Base-by-base conservation (phyloP, 2,113 vertebrate genomes). In the Prochilodus magdalenae region DNA sequence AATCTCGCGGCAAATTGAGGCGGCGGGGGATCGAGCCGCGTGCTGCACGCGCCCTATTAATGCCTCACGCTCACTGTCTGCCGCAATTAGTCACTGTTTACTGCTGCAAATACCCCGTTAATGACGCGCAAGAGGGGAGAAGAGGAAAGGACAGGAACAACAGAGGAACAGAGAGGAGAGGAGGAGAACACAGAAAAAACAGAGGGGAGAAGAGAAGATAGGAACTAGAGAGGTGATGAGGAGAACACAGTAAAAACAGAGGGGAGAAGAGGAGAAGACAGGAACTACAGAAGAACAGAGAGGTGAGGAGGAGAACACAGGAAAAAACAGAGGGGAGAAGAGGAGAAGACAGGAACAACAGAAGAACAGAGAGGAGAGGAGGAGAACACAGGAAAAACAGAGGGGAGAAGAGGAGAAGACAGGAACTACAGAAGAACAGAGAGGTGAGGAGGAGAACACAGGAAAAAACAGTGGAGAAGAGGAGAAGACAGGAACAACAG, bases 1-100 rank as follows among this genome's bases (percentile, higher is more conserved):
- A 95, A 96, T 96, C 96, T 97, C 92, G 93, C 87, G 90, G 94
- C 94, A 95, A 97, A 97, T 95, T 97, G 94, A 95, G 95, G 94
- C 92, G 92, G 94, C 95, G 88, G 95, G 95, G 95, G 94, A 94
- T 94, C 93, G 94, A 95, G 94, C 93, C 95, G 90, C 95, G 93
- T 95, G 95, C 95, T 95, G 94, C 94, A 94, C 95, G 93, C 87
- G 92, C 94, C 91, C 96, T 95, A 95, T 96, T 96, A 95, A 97
- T 97, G 96, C 94, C 81, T 90, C 92, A 89, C 94, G 95, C 94
- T 95, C 95, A 95, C 95, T 94, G 93, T 94, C 94, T 94, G 90
- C 92, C 92, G 94, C 94, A 96, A 96, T 97, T 96, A 95, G 95
- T 96, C 94, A 95, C 95, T 95, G 93, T 95, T 96, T 96, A 93